Conservation (phyloP, 2,113 vertebrate species). For the Xenus cinereus region DNA sequence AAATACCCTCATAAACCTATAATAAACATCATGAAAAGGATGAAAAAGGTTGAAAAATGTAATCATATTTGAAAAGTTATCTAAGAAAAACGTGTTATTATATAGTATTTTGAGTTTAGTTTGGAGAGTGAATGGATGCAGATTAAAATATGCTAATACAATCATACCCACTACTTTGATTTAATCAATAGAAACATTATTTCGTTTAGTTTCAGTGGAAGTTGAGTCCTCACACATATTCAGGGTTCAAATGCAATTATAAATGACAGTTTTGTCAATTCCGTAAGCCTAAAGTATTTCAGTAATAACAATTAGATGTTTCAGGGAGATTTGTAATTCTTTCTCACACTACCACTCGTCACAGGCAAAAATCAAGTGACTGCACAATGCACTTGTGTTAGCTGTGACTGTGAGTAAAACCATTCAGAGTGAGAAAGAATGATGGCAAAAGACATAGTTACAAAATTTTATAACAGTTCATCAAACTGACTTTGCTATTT, state of each 20-base stretch:
- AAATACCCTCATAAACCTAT: background rate
- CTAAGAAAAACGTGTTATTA: accelerated
- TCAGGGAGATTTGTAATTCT: background rate
- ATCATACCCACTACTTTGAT: background rate
- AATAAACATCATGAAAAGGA: background rate
- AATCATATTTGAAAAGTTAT: background rate
- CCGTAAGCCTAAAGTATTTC: background rate
- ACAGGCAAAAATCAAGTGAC: background rate
- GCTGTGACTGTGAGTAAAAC: background rate
- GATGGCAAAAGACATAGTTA: background rate
- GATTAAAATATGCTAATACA: background rate
- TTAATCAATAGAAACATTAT: background rate
- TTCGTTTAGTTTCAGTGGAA: background rate
- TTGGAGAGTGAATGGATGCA: background rate
- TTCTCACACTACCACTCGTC: background rate
- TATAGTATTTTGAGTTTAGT: background rate
- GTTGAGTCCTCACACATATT: background rate
- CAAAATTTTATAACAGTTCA: background rate
- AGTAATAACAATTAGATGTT: background rate
- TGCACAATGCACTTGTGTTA: background rate
- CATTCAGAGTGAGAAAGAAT: background rate
- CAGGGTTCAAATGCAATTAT: background rate
- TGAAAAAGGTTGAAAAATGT: background rate
- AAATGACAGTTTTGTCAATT: background rate
- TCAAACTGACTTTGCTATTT: background rate